Evolutionary conservation across 53 echinoderm and acorn worm genomes (phyloP).

Genomic region (Zoroaster sp.): DNA sequence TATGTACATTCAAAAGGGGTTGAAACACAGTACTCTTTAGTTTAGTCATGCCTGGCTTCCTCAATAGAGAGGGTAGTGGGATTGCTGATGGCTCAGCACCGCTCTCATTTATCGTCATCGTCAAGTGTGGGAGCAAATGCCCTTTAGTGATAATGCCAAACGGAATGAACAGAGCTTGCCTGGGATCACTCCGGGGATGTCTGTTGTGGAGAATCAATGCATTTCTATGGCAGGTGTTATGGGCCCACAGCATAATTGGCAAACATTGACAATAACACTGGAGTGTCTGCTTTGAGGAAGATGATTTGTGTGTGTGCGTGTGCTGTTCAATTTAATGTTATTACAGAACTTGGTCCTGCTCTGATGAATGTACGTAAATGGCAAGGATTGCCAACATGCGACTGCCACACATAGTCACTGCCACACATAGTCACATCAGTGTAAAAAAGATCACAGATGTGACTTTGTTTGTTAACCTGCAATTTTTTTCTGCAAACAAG

Average conservation of each 20-base stretch:
- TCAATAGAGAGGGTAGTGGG: background rate
- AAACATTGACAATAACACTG: background rate
- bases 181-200: background rate
- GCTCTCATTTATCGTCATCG: background rate
- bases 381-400: no score
- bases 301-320: background rate
- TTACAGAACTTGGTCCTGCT: no score
- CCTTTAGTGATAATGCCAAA: background rate
- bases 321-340: no score
- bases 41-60: background rate
- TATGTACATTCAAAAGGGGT: no score
- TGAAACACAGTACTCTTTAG: no score
- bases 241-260: background rate
- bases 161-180: background rate
- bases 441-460: no score
- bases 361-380: no score
- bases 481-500: no score
- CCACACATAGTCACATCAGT: no score
- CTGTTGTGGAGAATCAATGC: slow-evolving; percentile 2
- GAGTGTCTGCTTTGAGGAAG: background rate
- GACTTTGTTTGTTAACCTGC: no score
- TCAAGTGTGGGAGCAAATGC: background rate
- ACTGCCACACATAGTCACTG: no score
- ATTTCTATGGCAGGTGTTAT: slow-evolving; percentile 9
- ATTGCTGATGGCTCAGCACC: background rate